A percentile compares a stretch with the other conserved stretches of the same genome.
These are phyloP conservation scores for Anarrhichthys ocellatus DNA, from an alignment of 2,113 vertebrate genomes.

Conservation along the genomic window DNA sequence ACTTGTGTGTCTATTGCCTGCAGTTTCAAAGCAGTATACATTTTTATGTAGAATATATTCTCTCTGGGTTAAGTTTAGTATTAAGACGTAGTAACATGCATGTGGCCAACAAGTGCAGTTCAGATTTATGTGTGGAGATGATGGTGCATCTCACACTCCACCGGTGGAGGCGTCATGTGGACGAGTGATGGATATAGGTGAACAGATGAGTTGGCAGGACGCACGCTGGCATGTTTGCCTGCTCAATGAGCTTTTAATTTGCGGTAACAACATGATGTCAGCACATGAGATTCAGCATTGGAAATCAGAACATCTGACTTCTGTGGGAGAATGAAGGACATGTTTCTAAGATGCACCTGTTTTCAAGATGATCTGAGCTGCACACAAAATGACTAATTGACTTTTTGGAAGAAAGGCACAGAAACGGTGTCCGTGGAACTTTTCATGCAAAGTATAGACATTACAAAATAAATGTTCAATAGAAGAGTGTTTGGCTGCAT, in stretches of 20 bases:
- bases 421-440: neutral
- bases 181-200: conserved; percentile 74
- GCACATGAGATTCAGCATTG: conserved; percentile 29
- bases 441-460: neutral
- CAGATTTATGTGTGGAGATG: conserved; percentile 20
- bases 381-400: neutral
- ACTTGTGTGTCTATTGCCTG: conserved; percentile 9
- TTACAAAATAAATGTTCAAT: neutral
- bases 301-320: conserved; percentile 54
- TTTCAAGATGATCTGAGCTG: neutral
- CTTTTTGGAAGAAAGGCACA: neutral
- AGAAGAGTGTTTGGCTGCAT: neutral
- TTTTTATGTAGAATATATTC: conserved; percentile 12
- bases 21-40: neutral
- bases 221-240: conserved; percentile 50
- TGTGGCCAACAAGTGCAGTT: conserved; percentile 23
- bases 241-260: conserved; percentile 75
- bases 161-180: conserved; percentile 27
- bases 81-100: neutral
- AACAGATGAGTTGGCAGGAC: conserved; percentile 76
- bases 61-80: neutral
- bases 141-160: conserved; percentile 16
- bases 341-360: conserved; percentile 21
- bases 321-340: neutral
- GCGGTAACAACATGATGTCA: conserved; percentile 62